Evolutionary conservation across 1,140 invertebrate genomes (phyloP).

Genomic region (Tetragonula clypearis): DNA sequence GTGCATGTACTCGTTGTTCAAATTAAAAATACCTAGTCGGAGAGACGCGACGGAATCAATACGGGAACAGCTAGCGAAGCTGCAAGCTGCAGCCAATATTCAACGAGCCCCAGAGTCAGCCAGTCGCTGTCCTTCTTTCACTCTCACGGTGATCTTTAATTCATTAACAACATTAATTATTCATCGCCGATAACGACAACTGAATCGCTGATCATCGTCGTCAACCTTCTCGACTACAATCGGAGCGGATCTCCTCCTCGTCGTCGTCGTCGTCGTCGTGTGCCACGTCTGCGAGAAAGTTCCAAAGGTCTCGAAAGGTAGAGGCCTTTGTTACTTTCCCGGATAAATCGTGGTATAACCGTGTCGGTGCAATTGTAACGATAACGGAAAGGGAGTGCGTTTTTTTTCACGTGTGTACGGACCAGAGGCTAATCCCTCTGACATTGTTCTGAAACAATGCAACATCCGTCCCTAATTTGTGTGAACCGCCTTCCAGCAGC

Average conservation of each 20-base stretch:
- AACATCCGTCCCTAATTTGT: slow-evolving; percentile 54
- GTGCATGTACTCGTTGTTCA: neutral
- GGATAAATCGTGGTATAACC: slow-evolving; percentile 34
- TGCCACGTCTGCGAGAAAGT: slow-evolving; percentile 7
- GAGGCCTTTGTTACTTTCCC: slow-evolving; percentile 23
- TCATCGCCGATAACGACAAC: slow-evolving; percentile 54
- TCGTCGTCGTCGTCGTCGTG: neutral
- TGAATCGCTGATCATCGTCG: slow-evolving; percentile 42
- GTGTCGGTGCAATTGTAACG: slow-evolving; percentile 2
- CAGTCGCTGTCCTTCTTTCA: slow-evolving; percentile 34
- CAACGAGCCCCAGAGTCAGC: slow-evolving; percentile 18
- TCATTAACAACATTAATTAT: slow-evolving; percentile 62
- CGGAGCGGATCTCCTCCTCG: neutral
- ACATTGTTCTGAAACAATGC: slow-evolving; percentile 74
- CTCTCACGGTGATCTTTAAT: slow-evolving; percentile 50
- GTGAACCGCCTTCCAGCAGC: slow-evolving; percentile 1
- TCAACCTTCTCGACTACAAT: neutral
- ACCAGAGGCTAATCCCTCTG: slow-evolving; percentile 66
- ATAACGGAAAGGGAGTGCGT: neutral
- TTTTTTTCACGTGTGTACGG: slow-evolving; percentile 37
- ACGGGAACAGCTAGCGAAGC: neutral
- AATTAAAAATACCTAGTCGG: neutral
- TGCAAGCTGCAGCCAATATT: slow-evolving; percentile 36
- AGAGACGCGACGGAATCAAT: slow-evolving; percentile 28
- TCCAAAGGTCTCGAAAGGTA: neutral